phyloP scores from a whole-genome alignment of 2,888 invertebrate species.

The Cerastis leucographa region DNA sequence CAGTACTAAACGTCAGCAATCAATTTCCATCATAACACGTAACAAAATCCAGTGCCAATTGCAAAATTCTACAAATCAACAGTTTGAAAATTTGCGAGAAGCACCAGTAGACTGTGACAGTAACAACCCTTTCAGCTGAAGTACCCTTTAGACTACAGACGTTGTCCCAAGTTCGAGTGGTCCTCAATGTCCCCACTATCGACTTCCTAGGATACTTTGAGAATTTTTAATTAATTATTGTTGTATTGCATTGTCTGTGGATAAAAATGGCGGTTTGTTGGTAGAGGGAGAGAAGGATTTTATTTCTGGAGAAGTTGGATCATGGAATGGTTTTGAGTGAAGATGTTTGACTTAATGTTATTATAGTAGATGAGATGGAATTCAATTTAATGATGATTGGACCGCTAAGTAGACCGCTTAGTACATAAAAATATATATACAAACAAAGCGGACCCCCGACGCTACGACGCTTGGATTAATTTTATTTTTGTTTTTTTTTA shows the following conservation, averaged over 20 bases:
- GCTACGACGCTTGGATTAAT: too few species aligned
- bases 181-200: slow-evolving; percentile 68
- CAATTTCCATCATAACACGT: slow-evolving; percentile 67
- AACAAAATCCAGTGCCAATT: slow-evolving; percentile 77
- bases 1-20: neutral
- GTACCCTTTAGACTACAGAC: slow-evolving; percentile 72
- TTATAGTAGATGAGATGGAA: neutral
- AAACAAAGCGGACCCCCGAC: too few species aligned
- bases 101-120: slow-evolving; percentile 71
- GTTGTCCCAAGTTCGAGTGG: slow-evolving; percentile 72
- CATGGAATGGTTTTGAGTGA: neutral
- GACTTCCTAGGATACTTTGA: slow-evolving; percentile 63
- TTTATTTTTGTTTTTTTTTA: too few species aligned
- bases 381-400: too few species aligned
- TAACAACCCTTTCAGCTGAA: slow-evolving; percentile 86
- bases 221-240: slow-evolving; percentile 68
- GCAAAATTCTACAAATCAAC: slow-evolving; percentile 87
- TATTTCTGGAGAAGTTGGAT: neutral
- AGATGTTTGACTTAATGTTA: neutral
- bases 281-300: neutral
- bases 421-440: too few species aligned
- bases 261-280: slow-evolving; percentile 6
- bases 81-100: slow-evolving; percentile 82
- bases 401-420: too few species aligned
- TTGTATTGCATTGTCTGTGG: slow-evolving; percentile 44